Base-by-base conservation (phyloP, 1,140 invertebrate species). In the Trichomalopsis sarcophagae region DNA sequence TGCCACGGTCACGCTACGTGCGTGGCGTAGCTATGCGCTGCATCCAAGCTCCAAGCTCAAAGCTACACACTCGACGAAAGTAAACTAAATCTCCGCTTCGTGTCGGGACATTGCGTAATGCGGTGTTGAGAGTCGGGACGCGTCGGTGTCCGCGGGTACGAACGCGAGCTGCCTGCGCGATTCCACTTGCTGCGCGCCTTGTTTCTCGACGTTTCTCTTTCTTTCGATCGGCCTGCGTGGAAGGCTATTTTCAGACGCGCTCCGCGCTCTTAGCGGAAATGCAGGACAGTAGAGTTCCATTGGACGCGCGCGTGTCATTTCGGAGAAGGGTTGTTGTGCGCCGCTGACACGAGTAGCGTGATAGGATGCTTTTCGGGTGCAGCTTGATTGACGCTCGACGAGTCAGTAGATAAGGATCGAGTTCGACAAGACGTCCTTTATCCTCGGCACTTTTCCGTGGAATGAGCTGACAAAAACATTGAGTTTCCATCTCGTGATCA, bases 1-100 rank as follows among this genome's bases (percentile, higher is more conserved):
- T 92, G 91, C 91, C 91, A 92, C 91, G 91, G 91, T 92, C 91
- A 91, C 89, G 90, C 89, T 91, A 90, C 89, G 89, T 90, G 91
- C 88, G 89, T 91, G 87, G 90, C 90, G 90, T 91, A n/a, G 71
- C 68, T 71, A 27, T 27, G 30, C 27, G 68, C 13, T 17, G 5
- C 50, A 55, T 55, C 13, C n/a, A n/a, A n/a, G n/a, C 69, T 73
- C 17, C 90, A 88, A 85, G 88, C 33, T 36, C 5, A 36, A 44
- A 44, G 40, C 40, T 44, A 44, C 5, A 36, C 33, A 36, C 88
- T 87, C 84, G 90, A 91, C 88, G 91, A 92, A 92, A 91, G 90
- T 91, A 91, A 91, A 91, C 90, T 91, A 91, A 92, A 91, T 91
- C 89, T 50, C 47, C 86, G 86, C 21, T n/a, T 21, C 23, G 47